A percentile compares a stretch with the other conserved stretches of the same genome.
Conservation (phyloP, 2,113 vertebrate genomes). For the Mola mola region DNA sequence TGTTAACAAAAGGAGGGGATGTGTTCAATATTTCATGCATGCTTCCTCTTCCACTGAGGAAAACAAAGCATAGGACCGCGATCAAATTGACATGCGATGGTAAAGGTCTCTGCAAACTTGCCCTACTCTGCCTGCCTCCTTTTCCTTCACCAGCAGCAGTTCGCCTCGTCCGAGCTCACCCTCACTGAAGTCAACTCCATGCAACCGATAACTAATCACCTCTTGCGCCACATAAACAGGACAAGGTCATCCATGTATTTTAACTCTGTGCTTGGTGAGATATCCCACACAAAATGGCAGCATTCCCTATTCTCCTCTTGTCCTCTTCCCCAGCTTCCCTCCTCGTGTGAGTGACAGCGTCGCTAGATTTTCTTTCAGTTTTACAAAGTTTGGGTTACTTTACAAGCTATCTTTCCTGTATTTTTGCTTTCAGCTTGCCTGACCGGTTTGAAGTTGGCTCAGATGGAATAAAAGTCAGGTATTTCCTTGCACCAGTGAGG, state of each 20-base stretch:
- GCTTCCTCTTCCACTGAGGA: slow-evolving; percentile 41
- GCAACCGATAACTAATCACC: slow-evolving; percentile 37
- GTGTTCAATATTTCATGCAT: slow-evolving; percentile 64
- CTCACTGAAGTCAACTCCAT: slow-evolving; percentile 23
- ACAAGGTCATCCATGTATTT: slow-evolving; percentile 43
- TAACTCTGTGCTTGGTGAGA: slow-evolving; percentile 14
- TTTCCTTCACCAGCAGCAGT: slow-evolving; percentile 10
- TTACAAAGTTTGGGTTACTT: no score
- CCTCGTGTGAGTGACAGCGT: neutral
- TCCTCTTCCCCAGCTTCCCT: neutral
- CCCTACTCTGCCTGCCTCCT: slow-evolving; percentile 1
- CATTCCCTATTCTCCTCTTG: neutral
- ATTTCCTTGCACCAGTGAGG: no score
- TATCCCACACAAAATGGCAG: neutral
- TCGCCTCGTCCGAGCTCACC: slow-evolving; percentile 27
- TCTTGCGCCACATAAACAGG: slow-evolving; percentile 25
- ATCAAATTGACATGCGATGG: slow-evolving; percentile 50
- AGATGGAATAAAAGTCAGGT: no score
- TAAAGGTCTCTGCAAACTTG: slow-evolving; percentile 49
- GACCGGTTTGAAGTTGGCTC: no score
- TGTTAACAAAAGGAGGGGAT: slow-evolving; percentile 53
- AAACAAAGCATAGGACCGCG: slow-evolving; percentile 53
- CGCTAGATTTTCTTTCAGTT: no score
- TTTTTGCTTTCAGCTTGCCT: no score
- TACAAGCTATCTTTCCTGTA: no score